These are phyloP conservation scores for Lithobius niger DNA, from an alignment of 1,140 invertebrate genomes.

Conservation along the genomic window DNA sequence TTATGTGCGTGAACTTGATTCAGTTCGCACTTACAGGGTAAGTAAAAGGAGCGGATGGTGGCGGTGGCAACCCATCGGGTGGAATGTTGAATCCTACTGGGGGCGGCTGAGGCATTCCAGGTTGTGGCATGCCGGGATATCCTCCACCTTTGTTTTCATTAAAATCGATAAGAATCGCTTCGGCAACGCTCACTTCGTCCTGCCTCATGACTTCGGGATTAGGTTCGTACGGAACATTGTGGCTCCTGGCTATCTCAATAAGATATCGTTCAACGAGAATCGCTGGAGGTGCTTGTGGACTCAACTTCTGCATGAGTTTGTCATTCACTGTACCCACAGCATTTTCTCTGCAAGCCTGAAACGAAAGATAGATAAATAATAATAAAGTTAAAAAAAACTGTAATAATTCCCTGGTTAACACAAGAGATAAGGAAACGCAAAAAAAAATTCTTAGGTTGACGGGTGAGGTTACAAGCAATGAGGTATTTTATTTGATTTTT, in stretches of 20 bases:
- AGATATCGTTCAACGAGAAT: slow-evolving; percentile 89
- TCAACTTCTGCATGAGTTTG: slow-evolving; percentile 90
- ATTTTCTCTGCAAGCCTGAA: slow-evolving; percentile 55
- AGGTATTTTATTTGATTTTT: too few relatives aligned
- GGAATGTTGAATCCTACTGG: slow-evolving; percentile 8
- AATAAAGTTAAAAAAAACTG: too few relatives aligned
- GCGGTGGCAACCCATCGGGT: neutral
- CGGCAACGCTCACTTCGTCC: slow-evolving; percentile 45
- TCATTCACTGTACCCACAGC: slow-evolving; percentile 71
- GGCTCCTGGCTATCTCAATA: slow-evolving; percentile 92
- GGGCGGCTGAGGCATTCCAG: slow-evolving; percentile 12
- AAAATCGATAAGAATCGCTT: slow-evolving; percentile 65
- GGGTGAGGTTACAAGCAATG: too few relatives aligned
- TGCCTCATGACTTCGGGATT: slow-evolving; percentile 77
- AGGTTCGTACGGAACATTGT: slow-evolving; percentile 80
- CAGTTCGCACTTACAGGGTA: slow-evolving; percentile 5
- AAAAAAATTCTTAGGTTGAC: neutral
- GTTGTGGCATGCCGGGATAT: slow-evolving; percentile 24
- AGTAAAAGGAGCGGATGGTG: slow-evolving; percentile 4
- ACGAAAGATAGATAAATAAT: neutral
- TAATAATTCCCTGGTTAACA: neutral
- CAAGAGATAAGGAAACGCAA: neutral
- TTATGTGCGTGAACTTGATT: too few relatives aligned
- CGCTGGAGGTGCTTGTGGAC: slow-evolving; percentile 90
- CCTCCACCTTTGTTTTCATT: slow-evolving; percentile 29